phyloP scores from a whole-genome alignment of 2,113 vertebrate species.

The Vicugna pacos region DNA sequence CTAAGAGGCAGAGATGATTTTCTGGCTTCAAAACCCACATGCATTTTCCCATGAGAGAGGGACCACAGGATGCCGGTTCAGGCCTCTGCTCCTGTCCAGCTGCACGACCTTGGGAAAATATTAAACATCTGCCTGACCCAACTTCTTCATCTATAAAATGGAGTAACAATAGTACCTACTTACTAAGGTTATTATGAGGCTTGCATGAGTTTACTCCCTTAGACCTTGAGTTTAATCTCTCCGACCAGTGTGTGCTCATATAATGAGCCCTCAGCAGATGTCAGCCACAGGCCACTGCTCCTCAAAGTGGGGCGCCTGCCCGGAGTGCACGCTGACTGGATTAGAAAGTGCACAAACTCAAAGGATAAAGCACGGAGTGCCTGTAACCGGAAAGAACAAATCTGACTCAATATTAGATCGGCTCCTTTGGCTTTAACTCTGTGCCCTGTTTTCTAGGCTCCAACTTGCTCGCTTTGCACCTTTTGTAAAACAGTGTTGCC shows the following conservation, averaged over 20 bases:
- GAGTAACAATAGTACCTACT: neutral
- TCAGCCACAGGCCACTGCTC: neutral
- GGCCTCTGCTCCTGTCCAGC: neutral
- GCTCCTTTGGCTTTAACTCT: no score
- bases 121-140: neutral
- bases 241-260: neutral
- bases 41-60: neutral
- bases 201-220: neutral
- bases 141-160: neutral
- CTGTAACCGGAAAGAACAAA: no score
- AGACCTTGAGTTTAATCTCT: neutral
- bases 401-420: no score
- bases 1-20: neutral
- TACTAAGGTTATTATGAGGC: neutral
- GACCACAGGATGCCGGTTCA: neutral
- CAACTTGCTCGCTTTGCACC: no score
- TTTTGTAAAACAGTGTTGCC: no score
- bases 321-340: neutral
- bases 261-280: neutral
- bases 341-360: neutral
- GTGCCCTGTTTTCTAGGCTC: no score
- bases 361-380: neutral
- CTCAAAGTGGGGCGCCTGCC: neutral
- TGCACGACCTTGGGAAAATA: neutral
- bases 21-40: neutral